Base-by-base conservation (phyloP, 2,113 vertebrate genomes). In the Chionis minor region DNA sequence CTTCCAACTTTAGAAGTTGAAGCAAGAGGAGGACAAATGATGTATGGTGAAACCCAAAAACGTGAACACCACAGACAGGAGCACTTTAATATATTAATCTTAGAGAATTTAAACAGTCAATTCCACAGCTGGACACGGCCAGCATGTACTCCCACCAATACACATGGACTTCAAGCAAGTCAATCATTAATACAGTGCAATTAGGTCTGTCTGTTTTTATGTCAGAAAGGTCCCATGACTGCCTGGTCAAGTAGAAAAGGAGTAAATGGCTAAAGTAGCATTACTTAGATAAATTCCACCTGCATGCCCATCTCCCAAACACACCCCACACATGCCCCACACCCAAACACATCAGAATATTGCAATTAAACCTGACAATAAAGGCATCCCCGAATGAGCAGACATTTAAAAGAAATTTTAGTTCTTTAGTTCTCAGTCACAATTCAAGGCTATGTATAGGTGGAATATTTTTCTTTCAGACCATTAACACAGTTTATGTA, bases 171-270 rank as follows among this genome's bases (percentile, higher is more conserved):
- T 44, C 22, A 56, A 80, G 59, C 24, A 65, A 90, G 90, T 90
- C 87, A 96, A 92, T 93, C 85, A 96, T 95, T 94, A 90, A 96
- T 73, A 72, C 1, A 66, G 62, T 3, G 54, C 74, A 90, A 44
- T 49, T 62, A 85, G 33, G 33, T 35, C 63, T 90, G 47, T 21
- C 67, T 95, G 11, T 24, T 91, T 96, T 91, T 90, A 21, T 82
- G 82, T 96, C 56, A 80, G 77, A 73, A 74, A 27, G 23, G 65
- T 63, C 45, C 2, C 1, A 2, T 86, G 96, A 85, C 67, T 80
- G 56, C 45, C 49, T 80, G 44, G 21, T 49, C 62, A 80, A 82
- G 56, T n/a, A 38, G n/a, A 33, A 61, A 45, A 63, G 38, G 32
- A 84, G n/a, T 33, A 56, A 79, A 56, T 8, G 56, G n/a, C 62